Evolutionary conservation across 1,140 invertebrate species (phyloP).

Genomic region (Drosophila punjabiensis): DNA sequence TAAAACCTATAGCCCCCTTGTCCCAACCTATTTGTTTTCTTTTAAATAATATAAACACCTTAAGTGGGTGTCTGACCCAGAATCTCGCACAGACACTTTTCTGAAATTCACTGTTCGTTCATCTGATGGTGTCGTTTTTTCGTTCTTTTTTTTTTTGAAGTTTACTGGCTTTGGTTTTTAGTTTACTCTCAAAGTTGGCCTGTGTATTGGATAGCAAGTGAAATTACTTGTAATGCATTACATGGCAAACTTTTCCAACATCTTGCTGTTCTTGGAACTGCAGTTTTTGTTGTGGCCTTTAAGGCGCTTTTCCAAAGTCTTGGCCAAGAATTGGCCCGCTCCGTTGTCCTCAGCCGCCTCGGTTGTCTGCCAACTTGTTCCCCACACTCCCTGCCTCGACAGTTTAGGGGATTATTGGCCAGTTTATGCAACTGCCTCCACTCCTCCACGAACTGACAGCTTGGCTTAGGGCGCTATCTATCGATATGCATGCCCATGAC

Average conservation of each 20-base stretch:
- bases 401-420: slow-evolving; percentile 71
- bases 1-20: background rate
- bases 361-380: slow-evolving; percentile 50
- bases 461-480: slow-evolving; percentile 63
- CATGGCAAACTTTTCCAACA: slow-evolving; percentile 68
- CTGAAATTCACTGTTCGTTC: slow-evolving; percentile 13
- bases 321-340: slow-evolving; percentile 44
- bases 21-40: background rate
- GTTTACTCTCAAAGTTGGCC: slow-evolving; percentile 50
- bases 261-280: slow-evolving; percentile 32
- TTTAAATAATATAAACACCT: slow-evolving; percentile 14
- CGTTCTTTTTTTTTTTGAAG: slow-evolving; percentile 11
- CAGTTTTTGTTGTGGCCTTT: slow-evolving; percentile 53
- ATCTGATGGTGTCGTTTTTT: slow-evolving; percentile 44
- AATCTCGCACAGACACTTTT: slow-evolving; percentile 7
- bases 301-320: slow-evolving; percentile 49
- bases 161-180: slow-evolving; percentile 68
- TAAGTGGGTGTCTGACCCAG: slow-evolving; percentile 31
- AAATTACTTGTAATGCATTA: slow-evolving; percentile 84
- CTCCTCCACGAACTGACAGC: slow-evolving; percentile 33
- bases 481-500: slow-evolving; percentile 60
- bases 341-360: slow-evolving; percentile 52
- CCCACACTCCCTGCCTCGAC: slow-evolving; percentile 11
- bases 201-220: slow-evolving; percentile 64
- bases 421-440: slow-evolving; percentile 68